Base-by-base conservation (phyloP, 2,888 invertebrate species). In the Drosophila quinaria region DNA sequence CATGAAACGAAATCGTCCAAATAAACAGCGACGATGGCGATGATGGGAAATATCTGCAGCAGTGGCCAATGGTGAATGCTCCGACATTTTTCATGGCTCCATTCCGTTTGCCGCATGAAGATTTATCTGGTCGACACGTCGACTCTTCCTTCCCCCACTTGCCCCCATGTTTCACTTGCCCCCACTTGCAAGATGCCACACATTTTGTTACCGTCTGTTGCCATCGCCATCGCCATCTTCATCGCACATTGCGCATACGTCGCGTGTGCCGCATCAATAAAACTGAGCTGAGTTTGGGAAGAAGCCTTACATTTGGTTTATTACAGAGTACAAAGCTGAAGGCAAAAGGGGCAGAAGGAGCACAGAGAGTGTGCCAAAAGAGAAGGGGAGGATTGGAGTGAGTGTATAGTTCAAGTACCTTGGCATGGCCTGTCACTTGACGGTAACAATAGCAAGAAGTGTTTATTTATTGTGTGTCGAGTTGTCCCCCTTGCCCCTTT, bases 21-120 rank as follows among this genome's bases (percentile, higher is more conserved):
- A 86, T 82, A 85, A 83, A 81, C 81, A 79, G 77, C 68, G 70
- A 73, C 51, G 70, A 65, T 69, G 80, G 74, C 55, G 72, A 77
- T 69, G 66, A 66, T 59, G 65, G 55, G 58, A 46, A 58, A 62
- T 70, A 63, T 64, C 70, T 70, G 54, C 47, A 71, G 50, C 56
- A 52, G 50, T 59, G 56, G 63, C 64, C 69, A 80, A 75, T 69
- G 22, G 22, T 22, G 85, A 82, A 80, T 87, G 74, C 74, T 71
- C 62, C 72, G 58, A 71, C 83, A 87, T 87, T 81, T 86, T 87
- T 86, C 88, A 86, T 87, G 80, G 73, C 80, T 83, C 76, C 78
- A 85, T 85, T 87, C 74, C 74, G 52, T 42, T 58, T 69, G 44
- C 65, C 60, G 74, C 74, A 77, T 70, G 77, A 81, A 86, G 83